Evolutionary conservation across 2,797 vertebrate genomes (phyloP).

Genomic region (Rhynchonycteris naso): DNA sequence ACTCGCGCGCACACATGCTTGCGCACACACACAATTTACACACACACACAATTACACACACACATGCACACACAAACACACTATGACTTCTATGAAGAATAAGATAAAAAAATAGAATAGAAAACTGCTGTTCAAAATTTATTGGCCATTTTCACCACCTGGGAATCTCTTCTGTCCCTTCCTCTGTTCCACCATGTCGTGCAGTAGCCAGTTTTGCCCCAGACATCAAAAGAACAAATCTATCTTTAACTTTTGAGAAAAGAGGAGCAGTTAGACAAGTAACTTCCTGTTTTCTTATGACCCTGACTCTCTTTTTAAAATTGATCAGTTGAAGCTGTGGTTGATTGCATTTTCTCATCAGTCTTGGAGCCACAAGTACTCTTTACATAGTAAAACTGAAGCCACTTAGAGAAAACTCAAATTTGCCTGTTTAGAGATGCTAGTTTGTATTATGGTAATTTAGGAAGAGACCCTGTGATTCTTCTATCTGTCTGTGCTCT

Average conservation of each 20-base stretch:
- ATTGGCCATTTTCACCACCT: background rate
- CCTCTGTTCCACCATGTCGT: background rate
- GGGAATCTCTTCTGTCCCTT: background rate
- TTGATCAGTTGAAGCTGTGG: background rate
- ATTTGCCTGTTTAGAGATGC: background rate
- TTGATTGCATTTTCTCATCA: background rate
- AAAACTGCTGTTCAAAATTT: background rate
- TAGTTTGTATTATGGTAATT: background rate
- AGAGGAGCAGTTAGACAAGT: background rate
- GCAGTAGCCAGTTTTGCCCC: background rate
- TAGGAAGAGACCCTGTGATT: background rate
- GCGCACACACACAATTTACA: background rate
- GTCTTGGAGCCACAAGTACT: background rate
- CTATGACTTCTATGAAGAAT: background rate
- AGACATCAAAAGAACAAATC: background rate
- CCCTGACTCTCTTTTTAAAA: background rate
- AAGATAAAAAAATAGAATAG: background rate
- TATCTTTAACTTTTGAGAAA: background rate
- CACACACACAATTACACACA: background rate
- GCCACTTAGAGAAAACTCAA: background rate
- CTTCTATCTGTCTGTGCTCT: background rate
- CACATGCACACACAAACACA: background rate
- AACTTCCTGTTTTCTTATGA: background rate
- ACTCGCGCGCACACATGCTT: background rate
- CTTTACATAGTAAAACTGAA: background rate